These are phyloP conservation scores for Cancer borealis DNA, from an alignment of 2,888 invertebrate genomes.

Conservation along the genomic window DNA sequence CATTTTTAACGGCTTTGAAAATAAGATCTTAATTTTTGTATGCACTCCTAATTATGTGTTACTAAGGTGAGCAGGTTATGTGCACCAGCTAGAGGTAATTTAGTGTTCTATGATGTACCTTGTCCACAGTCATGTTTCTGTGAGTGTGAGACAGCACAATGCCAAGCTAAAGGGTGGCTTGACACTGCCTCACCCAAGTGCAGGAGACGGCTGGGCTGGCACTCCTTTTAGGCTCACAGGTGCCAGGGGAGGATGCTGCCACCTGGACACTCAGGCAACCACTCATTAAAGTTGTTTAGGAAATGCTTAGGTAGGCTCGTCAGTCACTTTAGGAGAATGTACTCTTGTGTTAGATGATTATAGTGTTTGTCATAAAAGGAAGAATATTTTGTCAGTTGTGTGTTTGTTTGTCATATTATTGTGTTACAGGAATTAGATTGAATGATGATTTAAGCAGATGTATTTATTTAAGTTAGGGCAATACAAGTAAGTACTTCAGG, in stretches of 20 bases:
- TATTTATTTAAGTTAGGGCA: background rate
- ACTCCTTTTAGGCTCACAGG: background rate
- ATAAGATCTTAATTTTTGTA: background rate
- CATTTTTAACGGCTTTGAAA: slow-evolving; percentile 30
- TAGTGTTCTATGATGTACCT: slow-evolving; percentile 42
- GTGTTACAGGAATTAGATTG: background rate
- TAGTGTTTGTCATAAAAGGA: background rate
- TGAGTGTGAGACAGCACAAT: slow-evolving; percentile 3
- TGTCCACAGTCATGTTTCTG: slow-evolving; percentile 44
- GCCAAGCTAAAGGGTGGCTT: background rate
- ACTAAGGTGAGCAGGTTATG: slow-evolving; percentile 35
- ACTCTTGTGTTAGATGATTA: background rate
- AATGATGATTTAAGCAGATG: background rate
- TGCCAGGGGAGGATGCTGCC: background rate
- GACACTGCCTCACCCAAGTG: background rate
- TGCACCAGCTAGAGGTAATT: slow-evolving; percentile 35
- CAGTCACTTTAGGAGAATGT: background rate
- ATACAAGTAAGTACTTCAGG: background rate
- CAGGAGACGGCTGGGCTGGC: background rate
- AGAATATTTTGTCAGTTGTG: background rate
- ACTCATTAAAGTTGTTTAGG: background rate
- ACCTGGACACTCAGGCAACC: background rate
- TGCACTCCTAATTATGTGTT: slow-evolving; percentile 30
- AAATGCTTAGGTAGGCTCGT: background rate
- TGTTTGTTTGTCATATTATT: background rate